These are phyloP conservation scores for Turritopsis rubra DNA, from an alignment of 30 jellyfish, hydroid and myxozoan species.

Conservation along the genomic window DNA sequence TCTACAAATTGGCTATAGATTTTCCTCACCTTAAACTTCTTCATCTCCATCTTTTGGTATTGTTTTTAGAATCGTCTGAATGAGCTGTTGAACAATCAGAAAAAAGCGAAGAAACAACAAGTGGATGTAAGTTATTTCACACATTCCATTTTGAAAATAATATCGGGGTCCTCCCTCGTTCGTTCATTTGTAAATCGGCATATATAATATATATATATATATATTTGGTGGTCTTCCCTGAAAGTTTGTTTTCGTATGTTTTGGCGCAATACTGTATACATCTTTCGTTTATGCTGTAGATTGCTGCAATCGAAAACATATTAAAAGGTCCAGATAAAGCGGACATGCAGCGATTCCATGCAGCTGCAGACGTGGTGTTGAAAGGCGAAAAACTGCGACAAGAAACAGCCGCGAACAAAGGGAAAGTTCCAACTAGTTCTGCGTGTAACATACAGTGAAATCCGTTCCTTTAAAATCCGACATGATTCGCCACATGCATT, in stretches of 20 bases:
- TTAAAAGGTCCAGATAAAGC: conserved; percentile 75
- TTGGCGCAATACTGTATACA: too few species aligned
- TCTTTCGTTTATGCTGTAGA: too few species aligned
- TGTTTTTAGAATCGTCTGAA: conserved; percentile 52
- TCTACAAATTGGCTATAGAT: background rate
- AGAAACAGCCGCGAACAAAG: conserved; percentile 32
- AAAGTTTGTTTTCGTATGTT: too few species aligned
- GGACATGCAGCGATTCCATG: conserved; percentile 76
- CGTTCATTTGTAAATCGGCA: too few species aligned
- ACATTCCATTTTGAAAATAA: background rate
- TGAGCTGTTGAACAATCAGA: conserved; percentile 52
- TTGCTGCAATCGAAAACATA: conserved; percentile 54
- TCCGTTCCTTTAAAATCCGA: background rate
- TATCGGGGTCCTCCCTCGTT: background rate
- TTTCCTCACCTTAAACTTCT: background rate
- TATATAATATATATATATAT: too few species aligned
- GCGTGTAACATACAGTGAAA: conserved; percentile 80
- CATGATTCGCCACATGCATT: background rate
- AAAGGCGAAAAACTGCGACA: conserved; percentile 61
- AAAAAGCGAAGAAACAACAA: conserved; percentile 48
- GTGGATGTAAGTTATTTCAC: conserved; percentile 38
- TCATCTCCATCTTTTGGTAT: background rate
- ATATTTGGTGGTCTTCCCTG: too few species aligned
- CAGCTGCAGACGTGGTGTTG: conserved; percentile 83
- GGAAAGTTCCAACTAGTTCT: conserved; percentile 76